Evolutionary conservation across 2,888 invertebrate genomes (phyloP), one percentile per base, ranked within the genome.

Genomic region (Taenaris catops): DNA sequence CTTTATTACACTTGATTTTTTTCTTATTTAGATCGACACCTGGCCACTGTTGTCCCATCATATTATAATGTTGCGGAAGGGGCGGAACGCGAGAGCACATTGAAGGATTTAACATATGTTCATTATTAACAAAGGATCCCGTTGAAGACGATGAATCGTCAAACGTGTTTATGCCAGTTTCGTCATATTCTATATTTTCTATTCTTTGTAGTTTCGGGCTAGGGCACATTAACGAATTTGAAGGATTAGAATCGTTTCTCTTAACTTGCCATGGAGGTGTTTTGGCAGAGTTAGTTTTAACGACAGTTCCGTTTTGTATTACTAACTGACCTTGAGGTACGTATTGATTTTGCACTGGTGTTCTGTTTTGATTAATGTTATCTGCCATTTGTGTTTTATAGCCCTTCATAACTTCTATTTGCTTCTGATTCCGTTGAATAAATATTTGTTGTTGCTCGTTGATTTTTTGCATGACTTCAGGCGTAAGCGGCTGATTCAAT

Each of bases 51-150:
- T 89, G 78, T 6, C 66, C 61, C 58, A 81, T 62, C 67, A 81
- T 74, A 27, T 75, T 74, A 44, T 86, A 84, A 59, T 93, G 92
- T 58, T 92, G 92, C 46, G 93, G 93, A 23, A 93, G 65, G 0
- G 93, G 93, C 8, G 93, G 93, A 4, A 93, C 93, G 41, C 93
- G 88, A 41, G 93, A 90, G 51, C 91, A 91, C 55, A 89, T 87
- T 18, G 86, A 87, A 50, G 88, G 88, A n/a, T 72, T 74, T 46
- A 69, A 58, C 0, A 57, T 44, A 41, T 70, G 69, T 18, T 83
- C 80, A 41, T 65, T 75, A 44, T 60, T 71, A 3, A 70, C 53
- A 42, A 68, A 80, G 0, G 72, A 68, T 46, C 64, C 73, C 10
- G 63, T 70, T 9, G 71, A 62, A 19, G 66, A 53, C 2, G 73